A percentile compares a stretch with the other conserved stretches of the same genome.
These are phyloP conservation scores for Porites cylindrica DNA, from an alignment of 92 coral and sea anemone genomes.

Conservation along the genomic window DNA sequence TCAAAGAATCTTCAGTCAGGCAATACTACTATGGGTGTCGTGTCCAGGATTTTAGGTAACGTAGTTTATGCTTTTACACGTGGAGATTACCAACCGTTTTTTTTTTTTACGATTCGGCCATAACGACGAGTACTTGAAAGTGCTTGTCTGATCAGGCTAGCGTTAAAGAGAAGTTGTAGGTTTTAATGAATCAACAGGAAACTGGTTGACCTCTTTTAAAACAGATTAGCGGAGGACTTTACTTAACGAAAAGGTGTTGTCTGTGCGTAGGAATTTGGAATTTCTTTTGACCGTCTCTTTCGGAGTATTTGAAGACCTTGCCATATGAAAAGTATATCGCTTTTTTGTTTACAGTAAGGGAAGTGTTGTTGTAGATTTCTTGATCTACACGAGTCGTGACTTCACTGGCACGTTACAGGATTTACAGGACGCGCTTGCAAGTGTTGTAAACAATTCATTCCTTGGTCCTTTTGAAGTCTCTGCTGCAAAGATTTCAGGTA, in stretches of 20 bases:
- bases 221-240: too few species aligned
- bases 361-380: slow-evolving; percentile 53
- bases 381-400: slow-evolving; percentile 49
- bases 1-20: not conserved
- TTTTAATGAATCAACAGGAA: too few species aligned
- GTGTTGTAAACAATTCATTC: not conserved
- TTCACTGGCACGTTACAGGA: slow-evolving; percentile 45
- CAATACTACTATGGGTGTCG: slow-evolving; percentile 39
- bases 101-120: too few species aligned
- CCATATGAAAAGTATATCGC: too few species aligned
- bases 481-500: slow-evolving; percentile 10
- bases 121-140: too few species aligned
- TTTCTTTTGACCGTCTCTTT: not conserved
- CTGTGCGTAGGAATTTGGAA: too few species aligned
- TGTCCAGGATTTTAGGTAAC: slow-evolving; percentile 37
- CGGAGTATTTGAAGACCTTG: not conserved
- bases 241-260: too few species aligned
- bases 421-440: slow-evolving; percentile 19
- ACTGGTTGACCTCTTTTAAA: too few species aligned
- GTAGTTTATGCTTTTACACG: not conserved
- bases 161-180: too few species aligned
- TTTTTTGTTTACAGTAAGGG: slow-evolving; percentile 22
- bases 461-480: slow-evolving; percentile 23
- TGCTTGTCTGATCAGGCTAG: too few species aligned
- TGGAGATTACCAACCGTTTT: too few species aligned